A percentile compares a stretch with the other conserved stretches of the same genome.
phyloP scores from a whole-genome alignment of 2,113 vertebrate genomes.

The Aegithalos caudatus region DNA sequence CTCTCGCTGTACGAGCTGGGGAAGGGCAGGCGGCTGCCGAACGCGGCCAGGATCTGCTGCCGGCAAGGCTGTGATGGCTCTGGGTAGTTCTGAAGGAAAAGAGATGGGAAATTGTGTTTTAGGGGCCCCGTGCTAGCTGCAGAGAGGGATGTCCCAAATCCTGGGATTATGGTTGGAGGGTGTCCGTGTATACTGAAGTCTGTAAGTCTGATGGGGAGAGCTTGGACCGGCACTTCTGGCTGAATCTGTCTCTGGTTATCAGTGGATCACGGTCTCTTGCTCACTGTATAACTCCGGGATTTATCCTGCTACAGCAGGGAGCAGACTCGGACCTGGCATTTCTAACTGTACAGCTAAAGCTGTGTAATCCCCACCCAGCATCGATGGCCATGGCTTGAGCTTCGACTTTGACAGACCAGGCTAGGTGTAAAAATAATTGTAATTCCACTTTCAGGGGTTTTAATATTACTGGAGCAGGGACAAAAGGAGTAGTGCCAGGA shows the following conservation, averaged over 20 bases:
- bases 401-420: neutral
- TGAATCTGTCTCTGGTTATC: neutral
- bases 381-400: neutral
- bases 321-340: neutral
- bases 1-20: neutral
- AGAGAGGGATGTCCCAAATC: accelerated
- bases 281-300: neutral
- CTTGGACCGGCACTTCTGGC: neutral
- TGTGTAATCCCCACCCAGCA: neutral
- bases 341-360: neutral
- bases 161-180: too few relatives aligned
- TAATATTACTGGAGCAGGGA: neutral
- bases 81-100: neutral
- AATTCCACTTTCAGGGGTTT: neutral
- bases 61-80: accelerated
- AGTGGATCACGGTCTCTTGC: neutral
- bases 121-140: accelerated
- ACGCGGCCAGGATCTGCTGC: neutral
- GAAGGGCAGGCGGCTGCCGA: neutral
- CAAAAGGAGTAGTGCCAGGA: neutral
- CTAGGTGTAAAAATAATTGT: neutral
- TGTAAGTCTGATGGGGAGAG: accelerated
- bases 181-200: accelerated
- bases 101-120: neutral
- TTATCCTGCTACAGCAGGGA: neutral